A percentile compares a stretch with the other conserved stretches of the same genome.
Conservation (phyloP, 2,888 invertebrate species). For the Spodoptera littoralis region DNA sequence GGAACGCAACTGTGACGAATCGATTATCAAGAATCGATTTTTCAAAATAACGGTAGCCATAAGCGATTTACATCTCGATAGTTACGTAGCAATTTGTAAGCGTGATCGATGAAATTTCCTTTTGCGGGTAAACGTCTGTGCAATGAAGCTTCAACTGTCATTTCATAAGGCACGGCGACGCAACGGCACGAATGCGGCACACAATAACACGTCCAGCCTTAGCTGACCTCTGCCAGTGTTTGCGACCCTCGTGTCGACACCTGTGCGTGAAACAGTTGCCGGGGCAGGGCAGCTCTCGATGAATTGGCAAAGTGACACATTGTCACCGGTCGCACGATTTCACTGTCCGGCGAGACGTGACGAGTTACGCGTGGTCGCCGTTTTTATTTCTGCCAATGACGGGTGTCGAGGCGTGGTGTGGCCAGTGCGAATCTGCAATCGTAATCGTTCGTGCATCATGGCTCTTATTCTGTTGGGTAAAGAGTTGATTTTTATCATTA, state of each 20-base stretch:
- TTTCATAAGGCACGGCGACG: conserved; percentile 86
- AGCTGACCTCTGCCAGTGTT: conserved; percentile 65
- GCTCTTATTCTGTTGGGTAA: conserved; percentile 66
- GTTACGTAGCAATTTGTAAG: conserved; percentile 85
- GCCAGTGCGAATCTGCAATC: conserved; percentile 73
- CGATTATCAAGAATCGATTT: conserved; percentile 86
- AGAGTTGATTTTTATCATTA: conserved; percentile 67
- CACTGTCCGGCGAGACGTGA: conserved; percentile 87
- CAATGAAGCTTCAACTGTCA: conserved; percentile 85
- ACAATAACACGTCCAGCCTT: conserved; percentile 71
- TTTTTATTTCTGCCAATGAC: conserved; percentile 89
- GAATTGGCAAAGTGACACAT: conserved; percentile 79
- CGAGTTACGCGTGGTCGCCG: conserved; percentile 88
- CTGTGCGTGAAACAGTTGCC: conserved; percentile 39
- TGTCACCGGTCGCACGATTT: conserved; percentile 87
- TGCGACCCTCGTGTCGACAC: conserved; percentile 32
- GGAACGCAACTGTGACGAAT: conserved; percentile 84
- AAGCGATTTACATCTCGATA: conserved; percentile 86
- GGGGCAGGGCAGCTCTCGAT: conserved; percentile 62
- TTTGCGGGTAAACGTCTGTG: conserved; percentile 84
- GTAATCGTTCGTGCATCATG: conserved; percentile 57
- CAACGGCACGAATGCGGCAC: conserved; percentile 75
- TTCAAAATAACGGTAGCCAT: conserved; percentile 86
- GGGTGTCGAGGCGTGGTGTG: conserved; percentile 87
- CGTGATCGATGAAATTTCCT: conserved; percentile 87